These are phyloP conservation scores for Ganaspis brasiliensis DNA, from an alignment of 2,888 invertebrate species.

Conservation along the genomic window DNA sequence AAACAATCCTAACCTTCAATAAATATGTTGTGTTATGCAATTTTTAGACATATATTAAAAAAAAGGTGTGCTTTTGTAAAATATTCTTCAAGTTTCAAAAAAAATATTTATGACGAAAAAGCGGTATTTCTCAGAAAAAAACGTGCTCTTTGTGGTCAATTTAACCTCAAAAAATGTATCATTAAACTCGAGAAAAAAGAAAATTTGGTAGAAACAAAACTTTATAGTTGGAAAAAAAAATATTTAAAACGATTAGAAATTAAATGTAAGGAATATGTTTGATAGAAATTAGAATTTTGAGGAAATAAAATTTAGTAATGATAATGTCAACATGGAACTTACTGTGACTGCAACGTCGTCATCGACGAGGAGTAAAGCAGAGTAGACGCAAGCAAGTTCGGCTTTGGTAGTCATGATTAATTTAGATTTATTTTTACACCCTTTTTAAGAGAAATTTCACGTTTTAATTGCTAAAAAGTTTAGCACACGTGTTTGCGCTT, in stretches of 20 bases:
- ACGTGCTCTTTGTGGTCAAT: too few species aligned
- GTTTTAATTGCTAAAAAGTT: slow-evolving; percentile 2
- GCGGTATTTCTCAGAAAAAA: too few species aligned
- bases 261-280: slow-evolving; percentile 9
- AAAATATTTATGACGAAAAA: too few species aligned
- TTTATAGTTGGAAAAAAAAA: background rate
- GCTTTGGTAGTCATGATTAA: slow-evolving; percentile 89
- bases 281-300: background rate
- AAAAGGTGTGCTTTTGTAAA: too few species aligned
- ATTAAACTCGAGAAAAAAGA: too few species aligned
- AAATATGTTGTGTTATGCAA: too few species aligned
- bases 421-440: slow-evolving; percentile 75
- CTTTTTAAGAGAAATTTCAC: slow-evolving; percentile 45
- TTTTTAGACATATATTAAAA: too few species aligned
- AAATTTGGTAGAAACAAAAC: too few species aligned
- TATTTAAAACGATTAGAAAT: slow-evolving; percentile 22
- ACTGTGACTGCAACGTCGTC: slow-evolving; percentile 98
- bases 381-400: slow-evolving; percentile 97
- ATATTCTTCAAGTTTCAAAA: too few species aligned
- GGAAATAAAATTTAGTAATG: too few species aligned
- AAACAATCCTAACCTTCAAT: too few species aligned
- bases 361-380: slow-evolving; percentile 55
- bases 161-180: too few species aligned
- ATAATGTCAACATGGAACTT: slow-evolving; percentile 81
- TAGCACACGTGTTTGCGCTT: slow-evolving; percentile 24